Evolutionary conservation across 2,797 vertebrate species (phyloP), one percentile per base, ranked within the genome.

Genomic region (Leptoclinus maculatus): DNA sequence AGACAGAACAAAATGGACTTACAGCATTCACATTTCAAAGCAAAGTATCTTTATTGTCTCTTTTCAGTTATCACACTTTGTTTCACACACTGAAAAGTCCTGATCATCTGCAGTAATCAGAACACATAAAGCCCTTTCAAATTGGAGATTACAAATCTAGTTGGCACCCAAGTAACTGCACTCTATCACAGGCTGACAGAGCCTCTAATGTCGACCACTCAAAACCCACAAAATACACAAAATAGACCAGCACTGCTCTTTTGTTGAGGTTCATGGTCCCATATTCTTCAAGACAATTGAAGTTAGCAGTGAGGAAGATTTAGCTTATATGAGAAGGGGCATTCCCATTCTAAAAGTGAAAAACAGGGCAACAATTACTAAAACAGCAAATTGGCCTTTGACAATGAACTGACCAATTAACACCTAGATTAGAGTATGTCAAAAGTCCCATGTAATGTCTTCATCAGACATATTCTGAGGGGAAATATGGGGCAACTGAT

Each of bases 71-170:
- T 82, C 27, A 59, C 41, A 58, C 53, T 74, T 65, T 69, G 21
- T 51, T 51, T 39, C 25, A 58, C 56, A 59, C 17, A 25, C 7
- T 70, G 32, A 78, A 32, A 58, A 54, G 43, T 58, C 56, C 66
- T 47, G n/a, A 65, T 69, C 36, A 70, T 74, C 54, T 43, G 59
- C 21, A 47, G 23, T 54, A 53, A 69, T 60, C 38, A 74, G n/a
- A 51, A 36, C 66, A 69, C n/a, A 59, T 45, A 5, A 69, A 78
- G 60, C 66, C 70, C 71, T 78, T 78, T 82, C 41, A 74, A 69
- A 59, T 5, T 43, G 36, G 65, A 78, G 27, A 65, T 78, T 77
- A 78, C 59, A 76, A 62, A 67, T 72, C 39, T 16, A 49, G 68
- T 49, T 74, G 71, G 63, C 70, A 68, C 57, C 62, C 66, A 56